Percentiles rank a stretch among this genome's conserved stretches.
Conservation (phyloP, 1,140 invertebrate genomes). For the Oscheius sp. region DNA sequence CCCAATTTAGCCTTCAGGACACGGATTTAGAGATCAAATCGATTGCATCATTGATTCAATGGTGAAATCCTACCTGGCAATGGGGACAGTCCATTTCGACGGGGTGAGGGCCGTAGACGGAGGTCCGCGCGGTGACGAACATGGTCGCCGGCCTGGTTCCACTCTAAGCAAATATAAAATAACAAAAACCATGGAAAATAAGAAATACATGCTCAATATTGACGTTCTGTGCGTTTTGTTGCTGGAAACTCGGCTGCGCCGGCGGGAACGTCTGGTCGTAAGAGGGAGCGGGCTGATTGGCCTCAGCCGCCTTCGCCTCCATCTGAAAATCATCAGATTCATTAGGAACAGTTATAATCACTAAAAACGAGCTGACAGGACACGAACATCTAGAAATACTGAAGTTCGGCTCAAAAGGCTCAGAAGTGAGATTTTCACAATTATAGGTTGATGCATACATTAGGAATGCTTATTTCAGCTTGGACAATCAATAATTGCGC, state of each 20-base stretch:
- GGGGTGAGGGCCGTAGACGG: constrained; percentile 48
- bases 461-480: too few species aligned
- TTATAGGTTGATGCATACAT: too few species aligned
- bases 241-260: constrained; percentile 15
- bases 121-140: constrained; percentile 23
- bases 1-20: too few species aligned
- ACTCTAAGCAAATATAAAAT: constrained; percentile 19
- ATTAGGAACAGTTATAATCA: too few species aligned
- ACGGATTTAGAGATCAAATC: too few species aligned
- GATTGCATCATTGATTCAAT: too few species aligned
- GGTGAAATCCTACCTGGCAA: constrained; percentile 35
- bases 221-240: neutral
- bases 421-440: too few species aligned
- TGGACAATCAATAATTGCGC: too few species aligned
- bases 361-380: too few species aligned
- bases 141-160: constrained; percentile 11
- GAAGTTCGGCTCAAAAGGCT: too few species aligned
- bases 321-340: too few species aligned
- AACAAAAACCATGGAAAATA: neutral
- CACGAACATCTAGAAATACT: too few species aligned
- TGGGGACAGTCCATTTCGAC: constrained; percentile 55
- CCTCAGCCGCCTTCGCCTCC: constrained; percentile 5
- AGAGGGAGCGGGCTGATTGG: constrained; percentile 1
- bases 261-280: neutral
- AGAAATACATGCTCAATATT: neutral